phyloP scores from a whole-genome alignment of 2,888 invertebrate species.

The Archaeoteleia sp. region DNA sequence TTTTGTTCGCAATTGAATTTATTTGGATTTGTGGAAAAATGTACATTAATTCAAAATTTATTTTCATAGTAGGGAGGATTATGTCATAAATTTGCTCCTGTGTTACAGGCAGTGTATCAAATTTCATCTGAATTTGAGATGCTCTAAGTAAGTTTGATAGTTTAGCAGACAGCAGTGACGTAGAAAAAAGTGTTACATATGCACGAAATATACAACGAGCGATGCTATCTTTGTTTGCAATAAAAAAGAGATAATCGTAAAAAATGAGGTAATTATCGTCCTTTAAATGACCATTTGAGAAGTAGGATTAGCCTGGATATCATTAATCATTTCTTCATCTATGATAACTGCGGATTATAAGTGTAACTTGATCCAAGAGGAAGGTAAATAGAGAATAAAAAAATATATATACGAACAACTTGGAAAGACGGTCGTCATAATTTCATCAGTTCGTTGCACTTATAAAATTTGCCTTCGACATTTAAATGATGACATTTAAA shows the following conservation, averaged over 20 bases:
- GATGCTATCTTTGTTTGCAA: constrained; percentile 15
- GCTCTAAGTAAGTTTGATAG: neutral
- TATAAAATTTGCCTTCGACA: constrained; percentile 26
- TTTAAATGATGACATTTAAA: constrained; percentile 33
- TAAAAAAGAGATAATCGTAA: constrained; percentile 33
- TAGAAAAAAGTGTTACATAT: constrained; percentile 9
- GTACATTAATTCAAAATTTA: too few species aligned
- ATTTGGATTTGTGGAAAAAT: too few species aligned
- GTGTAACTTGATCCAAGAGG: constrained; percentile 26
- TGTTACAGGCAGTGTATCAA: constrained; percentile 32
- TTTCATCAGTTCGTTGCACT: constrained; percentile 30
- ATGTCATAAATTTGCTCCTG: constrained; percentile 44
- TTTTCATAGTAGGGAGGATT: constrained; percentile 19
- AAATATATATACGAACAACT: constrained; percentile 17
- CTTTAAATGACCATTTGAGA: constrained; percentile 35
- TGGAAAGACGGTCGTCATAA: constrained; percentile 28
- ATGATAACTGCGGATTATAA: constrained; percentile 16
- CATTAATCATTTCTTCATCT: constrained; percentile 26
- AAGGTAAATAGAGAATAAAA: constrained; percentile 17
- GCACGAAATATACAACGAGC: neutral
- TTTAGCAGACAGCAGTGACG: constrained; percentile 5
- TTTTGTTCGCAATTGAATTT: too few species aligned
- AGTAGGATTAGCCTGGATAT: constrained; percentile 19
- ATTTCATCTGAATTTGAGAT: constrained; percentile 34
- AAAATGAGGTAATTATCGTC: constrained; percentile 41